A percentile compares a stretch with the other conserved stretches of the same genome.
phyloP scores from a whole-genome alignment of 2,113 vertebrate species.

The Sigmodon hispidus region DNA sequence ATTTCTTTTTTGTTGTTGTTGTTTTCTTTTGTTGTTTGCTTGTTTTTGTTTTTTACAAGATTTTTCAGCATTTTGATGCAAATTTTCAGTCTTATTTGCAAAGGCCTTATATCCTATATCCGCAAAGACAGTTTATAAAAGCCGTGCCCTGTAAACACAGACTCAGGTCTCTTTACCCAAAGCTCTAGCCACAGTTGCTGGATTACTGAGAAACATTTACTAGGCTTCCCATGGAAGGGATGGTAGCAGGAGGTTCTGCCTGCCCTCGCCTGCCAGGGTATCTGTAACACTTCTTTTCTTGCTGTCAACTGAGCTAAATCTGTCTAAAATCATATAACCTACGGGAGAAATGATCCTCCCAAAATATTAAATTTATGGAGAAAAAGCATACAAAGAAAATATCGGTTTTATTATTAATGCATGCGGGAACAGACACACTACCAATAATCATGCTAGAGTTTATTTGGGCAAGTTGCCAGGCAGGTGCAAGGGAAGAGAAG shows the following conservation, averaged over 20 bases:
- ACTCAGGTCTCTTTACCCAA: constrained; percentile 1
- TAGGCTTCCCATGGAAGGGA: not conserved
- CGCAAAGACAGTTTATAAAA: not conserved
- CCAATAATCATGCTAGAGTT: too few relatives aligned
- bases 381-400: not conserved
- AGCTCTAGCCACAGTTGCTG: not conserved
- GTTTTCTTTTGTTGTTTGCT: too few relatives aligned
- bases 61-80: not conserved
- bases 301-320: not conserved
- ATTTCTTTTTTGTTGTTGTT: too few relatives aligned
- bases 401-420: too few relatives aligned
- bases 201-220: not conserved
- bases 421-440: too few relatives aligned
- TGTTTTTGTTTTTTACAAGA: not conserved
- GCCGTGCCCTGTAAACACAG: not conserved
- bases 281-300: constrained; percentile 25
- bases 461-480: too few relatives aligned
- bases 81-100: not conserved
- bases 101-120: not conserved
- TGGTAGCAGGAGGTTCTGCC: fast-evolving
- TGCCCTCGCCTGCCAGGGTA: not conserved
- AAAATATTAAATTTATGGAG: constrained; percentile 25
- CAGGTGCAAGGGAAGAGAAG: too few relatives aligned
- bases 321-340: not conserved
- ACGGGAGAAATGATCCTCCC: not conserved